phyloP scores from a whole-genome alignment of 2,113 vertebrate genomes.

The Panurus biarmicus region DNA sequence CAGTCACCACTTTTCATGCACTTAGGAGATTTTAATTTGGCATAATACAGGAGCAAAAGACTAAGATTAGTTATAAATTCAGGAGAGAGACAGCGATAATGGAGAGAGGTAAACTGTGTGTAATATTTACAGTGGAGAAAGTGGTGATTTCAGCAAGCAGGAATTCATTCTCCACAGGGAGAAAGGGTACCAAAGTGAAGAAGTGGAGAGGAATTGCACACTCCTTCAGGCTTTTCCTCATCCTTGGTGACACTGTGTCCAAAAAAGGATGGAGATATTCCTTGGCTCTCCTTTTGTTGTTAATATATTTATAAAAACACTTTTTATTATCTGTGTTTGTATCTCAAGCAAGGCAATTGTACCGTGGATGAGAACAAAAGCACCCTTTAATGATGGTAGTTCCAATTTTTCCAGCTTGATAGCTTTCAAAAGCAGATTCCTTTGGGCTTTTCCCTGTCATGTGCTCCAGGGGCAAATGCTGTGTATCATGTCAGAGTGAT shows the following conservation, averaged over 20 bases:
- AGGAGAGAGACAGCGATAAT: neutral
- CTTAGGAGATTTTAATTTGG: conserved; percentile 4
- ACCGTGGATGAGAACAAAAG: neutral
- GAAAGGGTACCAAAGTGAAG: neutral
- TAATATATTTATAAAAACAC: neutral
- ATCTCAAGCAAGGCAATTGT: neutral
- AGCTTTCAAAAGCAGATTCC: neutral
- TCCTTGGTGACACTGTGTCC: neutral
- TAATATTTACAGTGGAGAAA: neutral
- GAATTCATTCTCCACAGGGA: neutral
- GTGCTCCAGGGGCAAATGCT: neutral
- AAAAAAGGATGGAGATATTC: neutral
- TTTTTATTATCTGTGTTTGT: neutral
- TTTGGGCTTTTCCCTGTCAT: neutral
- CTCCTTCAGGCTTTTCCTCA: neutral
- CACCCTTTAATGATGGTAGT: neutral
- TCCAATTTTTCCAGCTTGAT: neutral
- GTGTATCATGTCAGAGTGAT: neutral
- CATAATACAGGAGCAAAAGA: neutral
- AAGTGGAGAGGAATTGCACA: neutral
- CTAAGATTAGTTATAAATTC: neutral
- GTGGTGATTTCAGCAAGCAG: neutral
- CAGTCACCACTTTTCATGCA: conserved; percentile 27
- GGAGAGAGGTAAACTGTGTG: neutral
- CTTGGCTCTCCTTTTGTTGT: neutral